A percentile compares a stretch with the other conserved stretches of the same genome.
phyloP scores from a whole-genome alignment of 2,113 vertebrate genomes.

The Sceloporus tristichus region DNA sequence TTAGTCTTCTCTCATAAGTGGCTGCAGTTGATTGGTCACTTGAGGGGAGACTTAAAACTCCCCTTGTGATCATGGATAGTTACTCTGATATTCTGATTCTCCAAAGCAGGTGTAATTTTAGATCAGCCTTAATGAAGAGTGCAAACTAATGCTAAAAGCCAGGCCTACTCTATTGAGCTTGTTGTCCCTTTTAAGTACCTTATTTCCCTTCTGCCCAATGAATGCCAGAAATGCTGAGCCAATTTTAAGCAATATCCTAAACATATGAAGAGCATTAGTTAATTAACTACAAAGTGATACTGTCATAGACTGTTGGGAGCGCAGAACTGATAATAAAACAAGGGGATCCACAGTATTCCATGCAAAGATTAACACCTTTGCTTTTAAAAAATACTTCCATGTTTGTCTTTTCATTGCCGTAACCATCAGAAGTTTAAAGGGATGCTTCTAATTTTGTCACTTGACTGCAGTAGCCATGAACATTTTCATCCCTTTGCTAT shows the following conservation, averaged over 20 bases:
- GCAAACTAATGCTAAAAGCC: slow-evolving; percentile 28
- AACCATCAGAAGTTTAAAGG: not conserved
- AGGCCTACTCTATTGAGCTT: slow-evolving; percentile 13
- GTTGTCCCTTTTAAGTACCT: slow-evolving; percentile 30
- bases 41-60: slow-evolving; percentile 40
- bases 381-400: slow-evolving; percentile 20
- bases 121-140: slow-evolving; percentile 4
- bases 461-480: not conserved
- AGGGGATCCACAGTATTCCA: slow-evolving; percentile 44
- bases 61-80: slow-evolving; percentile 65
- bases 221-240: slow-evolving; percentile 53
- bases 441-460: slow-evolving; percentile 30
- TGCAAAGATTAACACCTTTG: slow-evolving; percentile 36
- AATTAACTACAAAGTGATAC: slow-evolving; percentile 21
- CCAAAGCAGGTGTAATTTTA: slow-evolving; percentile 63
- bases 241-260: slow-evolving; percentile 44
- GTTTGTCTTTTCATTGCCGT: slow-evolving; percentile 19
- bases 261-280: slow-evolving; percentile 10
- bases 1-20: slow-evolving; percentile 65
- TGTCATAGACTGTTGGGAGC: slow-evolving; percentile 16
- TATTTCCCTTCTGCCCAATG: slow-evolving; percentile 11
- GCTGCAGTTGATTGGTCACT: slow-evolving; percentile 54
- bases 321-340: slow-evolving; percentile 26
- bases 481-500: not conserved
- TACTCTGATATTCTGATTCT: slow-evolving; percentile 68